Evolutionary conservation across 2,113 vertebrate species (phyloP).

Genomic region (Macrotus californicus): DNA sequence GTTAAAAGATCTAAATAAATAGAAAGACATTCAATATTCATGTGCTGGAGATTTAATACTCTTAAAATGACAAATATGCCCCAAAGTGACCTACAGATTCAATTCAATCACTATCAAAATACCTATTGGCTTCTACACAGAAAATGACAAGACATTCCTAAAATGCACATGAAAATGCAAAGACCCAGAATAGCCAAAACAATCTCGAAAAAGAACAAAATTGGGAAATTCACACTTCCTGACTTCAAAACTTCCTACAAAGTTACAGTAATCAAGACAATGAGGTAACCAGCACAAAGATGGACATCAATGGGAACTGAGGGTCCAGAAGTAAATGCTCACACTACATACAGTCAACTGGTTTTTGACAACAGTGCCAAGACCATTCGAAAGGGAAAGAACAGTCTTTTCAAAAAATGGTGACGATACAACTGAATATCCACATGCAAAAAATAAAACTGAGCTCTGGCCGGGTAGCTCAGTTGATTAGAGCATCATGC

Average conservation of each 20-base stretch:
- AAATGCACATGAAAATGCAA: neutral
- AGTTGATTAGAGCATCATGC: neutral
- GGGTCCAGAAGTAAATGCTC: neutral
- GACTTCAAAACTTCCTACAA: slow-evolving; percentile 34
- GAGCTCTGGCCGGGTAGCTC: neutral
- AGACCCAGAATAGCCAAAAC: neutral
- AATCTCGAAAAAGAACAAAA: neutral
- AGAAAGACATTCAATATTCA: neutral
- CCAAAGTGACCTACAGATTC: neutral
- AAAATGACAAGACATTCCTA: neutral
- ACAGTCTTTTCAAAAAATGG: neutral
- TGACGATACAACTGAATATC: neutral
- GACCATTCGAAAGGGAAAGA: neutral
- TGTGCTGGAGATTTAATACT: neutral
- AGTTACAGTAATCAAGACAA: neutral
- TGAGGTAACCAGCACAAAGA: neutral
- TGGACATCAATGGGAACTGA: neutral
- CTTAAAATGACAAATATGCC: neutral
- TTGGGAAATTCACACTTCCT: neutral
- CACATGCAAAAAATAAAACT: neutral
- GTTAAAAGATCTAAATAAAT: neutral
- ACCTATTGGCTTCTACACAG: neutral
- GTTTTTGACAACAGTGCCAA: neutral
- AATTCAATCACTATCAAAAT: neutral
- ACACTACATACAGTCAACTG: neutral